Conservation (phyloP, 1,140 invertebrate genomes). For the Cyclargus thomasi region DNA sequence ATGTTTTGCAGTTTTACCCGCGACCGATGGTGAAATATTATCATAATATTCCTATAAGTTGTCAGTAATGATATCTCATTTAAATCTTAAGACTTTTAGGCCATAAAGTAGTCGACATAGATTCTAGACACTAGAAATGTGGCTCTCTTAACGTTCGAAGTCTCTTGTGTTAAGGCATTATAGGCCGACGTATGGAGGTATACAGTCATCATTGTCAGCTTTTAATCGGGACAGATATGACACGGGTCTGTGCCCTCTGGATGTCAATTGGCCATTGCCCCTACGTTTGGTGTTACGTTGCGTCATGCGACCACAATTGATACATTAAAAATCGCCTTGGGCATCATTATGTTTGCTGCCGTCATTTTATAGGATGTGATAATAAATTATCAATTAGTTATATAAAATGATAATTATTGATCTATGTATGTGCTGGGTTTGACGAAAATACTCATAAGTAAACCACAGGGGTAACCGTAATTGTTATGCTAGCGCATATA, state of each 20-base stretch:
- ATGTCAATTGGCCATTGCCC: constrained; percentile 1
- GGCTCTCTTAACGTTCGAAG: too few relatives aligned
- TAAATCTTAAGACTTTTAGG: background rate
- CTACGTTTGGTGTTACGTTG: background rate
- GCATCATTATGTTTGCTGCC: background rate
- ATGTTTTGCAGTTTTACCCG: background rate
- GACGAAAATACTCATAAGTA: too few relatives aligned
- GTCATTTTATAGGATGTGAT: too few relatives aligned
- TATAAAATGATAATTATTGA: too few relatives aligned
- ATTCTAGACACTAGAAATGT: too few relatives aligned
- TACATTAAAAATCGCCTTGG: background rate
- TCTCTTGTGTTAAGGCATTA: too few relatives aligned
- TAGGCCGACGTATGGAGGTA: background rate
- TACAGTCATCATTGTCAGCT: background rate
- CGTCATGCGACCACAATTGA: background rate
- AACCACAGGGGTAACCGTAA: too few relatives aligned
- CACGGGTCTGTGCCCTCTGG: background rate
- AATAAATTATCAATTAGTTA: too few relatives aligned
- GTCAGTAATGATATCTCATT: background rate
- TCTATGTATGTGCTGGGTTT: too few relatives aligned
- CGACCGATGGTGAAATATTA: background rate
- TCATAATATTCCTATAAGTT: background rate
- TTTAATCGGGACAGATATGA: background rate
- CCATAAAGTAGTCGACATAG: too few relatives aligned
- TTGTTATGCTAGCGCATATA: too few relatives aligned